These are phyloP conservation scores for Pachyuromys duprasi DNA, from an alignment of 2,797 vertebrate species.

Conservation along the genomic window DNA sequence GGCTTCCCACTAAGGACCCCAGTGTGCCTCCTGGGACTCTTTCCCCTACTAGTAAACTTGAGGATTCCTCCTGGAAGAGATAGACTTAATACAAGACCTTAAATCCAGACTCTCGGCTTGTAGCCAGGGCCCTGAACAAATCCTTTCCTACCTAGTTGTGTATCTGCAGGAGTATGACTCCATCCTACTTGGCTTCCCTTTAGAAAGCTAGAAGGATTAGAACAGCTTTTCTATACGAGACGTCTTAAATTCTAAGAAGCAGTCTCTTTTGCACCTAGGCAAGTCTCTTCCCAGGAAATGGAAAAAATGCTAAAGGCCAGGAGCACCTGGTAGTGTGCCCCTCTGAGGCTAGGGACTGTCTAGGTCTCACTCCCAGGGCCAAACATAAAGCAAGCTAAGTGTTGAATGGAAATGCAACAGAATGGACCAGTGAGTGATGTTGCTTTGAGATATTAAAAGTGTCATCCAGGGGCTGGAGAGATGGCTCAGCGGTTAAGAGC, in stretches of 20 bases:
- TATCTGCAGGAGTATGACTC: not conserved
- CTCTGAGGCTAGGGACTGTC: not conserved
- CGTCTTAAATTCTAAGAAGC: not conserved
- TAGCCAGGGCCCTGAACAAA: not conserved
- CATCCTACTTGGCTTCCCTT: not conserved
- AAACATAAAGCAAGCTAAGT: not conserved
- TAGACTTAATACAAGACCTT: not conserved
- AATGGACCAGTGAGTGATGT: not conserved
- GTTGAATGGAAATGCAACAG: not conserved
- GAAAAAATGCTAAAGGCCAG: not conserved
- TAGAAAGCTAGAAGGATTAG: not conserved
- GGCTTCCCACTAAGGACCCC: not conserved
- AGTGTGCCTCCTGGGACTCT: not conserved
- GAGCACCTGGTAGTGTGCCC: not conserved
- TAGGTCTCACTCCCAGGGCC: not conserved
- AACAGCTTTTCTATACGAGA: not conserved
- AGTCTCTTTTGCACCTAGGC: not conserved
- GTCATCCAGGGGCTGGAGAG: not conserved
- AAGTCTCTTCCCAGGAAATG: not conserved
- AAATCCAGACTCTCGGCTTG: not conserved
- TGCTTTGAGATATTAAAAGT: not conserved
- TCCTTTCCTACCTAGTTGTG: not conserved
- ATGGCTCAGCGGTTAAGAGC: too few species aligned
- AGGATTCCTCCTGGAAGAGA: conserved; percentile 9
- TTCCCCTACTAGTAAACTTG: not conserved